These are phyloP conservation scores for Catocala nupta DNA, from an alignment of 2,888 invertebrate genomes.

Conservation along the genomic window DNA sequence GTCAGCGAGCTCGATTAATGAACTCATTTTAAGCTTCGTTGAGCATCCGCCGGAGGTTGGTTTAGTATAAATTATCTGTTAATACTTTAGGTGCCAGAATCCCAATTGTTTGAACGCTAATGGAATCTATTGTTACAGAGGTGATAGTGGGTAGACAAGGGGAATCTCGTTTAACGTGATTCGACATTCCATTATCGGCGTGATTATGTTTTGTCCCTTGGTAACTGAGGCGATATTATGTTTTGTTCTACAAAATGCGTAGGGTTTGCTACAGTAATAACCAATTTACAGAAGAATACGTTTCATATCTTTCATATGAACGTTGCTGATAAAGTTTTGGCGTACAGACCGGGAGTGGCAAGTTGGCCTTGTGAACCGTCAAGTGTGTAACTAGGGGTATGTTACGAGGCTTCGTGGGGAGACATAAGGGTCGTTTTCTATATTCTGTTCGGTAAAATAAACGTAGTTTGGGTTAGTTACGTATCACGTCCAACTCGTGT, in stretches of 20 bases:
- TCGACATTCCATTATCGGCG: conserved; percentile 56
- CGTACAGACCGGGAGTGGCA: conserved; percentile 50
- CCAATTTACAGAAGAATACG: conserved; percentile 30
- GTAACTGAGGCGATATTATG: conserved; percentile 27
- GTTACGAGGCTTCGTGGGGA: conserved; percentile 28
- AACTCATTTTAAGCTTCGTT: conserved; percentile 41
- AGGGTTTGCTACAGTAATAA: conserved; percentile 25
- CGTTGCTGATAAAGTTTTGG: conserved; percentile 56
- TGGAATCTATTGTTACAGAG: conserved; percentile 64
- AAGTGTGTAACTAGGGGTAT: conserved; percentile 31
- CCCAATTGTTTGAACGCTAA: conserved; percentile 61
- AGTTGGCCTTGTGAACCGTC: conserved; percentile 23
- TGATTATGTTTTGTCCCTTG: conserved; percentile 52
- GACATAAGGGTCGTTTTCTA: conserved; percentile 50
- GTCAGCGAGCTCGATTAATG: conserved; percentile 26
- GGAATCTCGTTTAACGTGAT: conserved; percentile 53
- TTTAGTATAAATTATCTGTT: conserved; percentile 51
- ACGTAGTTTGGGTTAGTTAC: conserved; percentile 49
- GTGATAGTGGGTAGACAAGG: conserved; percentile 54
- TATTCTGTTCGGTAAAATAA: conserved; percentile 40
- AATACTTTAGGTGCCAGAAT: conserved; percentile 47
- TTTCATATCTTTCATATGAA: conserved; percentile 31
- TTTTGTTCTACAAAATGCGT: conserved; percentile 32
- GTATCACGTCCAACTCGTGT: conserved; percentile 58
- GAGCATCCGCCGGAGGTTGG: conserved; percentile 29